Evolutionary conservation across 2,888 invertebrate species (phyloP).

Genomic region (Serrognathus titanus): DNA sequence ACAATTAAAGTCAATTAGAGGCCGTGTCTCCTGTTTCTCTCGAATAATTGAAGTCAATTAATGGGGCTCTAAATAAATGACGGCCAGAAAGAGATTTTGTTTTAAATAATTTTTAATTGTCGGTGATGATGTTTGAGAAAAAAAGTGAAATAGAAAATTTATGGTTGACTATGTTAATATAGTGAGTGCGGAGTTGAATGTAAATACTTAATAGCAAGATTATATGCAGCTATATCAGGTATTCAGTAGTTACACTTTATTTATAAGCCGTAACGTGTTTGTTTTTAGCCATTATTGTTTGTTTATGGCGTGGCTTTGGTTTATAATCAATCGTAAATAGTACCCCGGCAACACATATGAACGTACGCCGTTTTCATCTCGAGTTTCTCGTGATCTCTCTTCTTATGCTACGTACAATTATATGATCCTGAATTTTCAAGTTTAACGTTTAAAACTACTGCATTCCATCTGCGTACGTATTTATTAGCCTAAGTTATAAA

Average conservation of each 20-base stretch:
- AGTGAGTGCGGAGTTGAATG: conserved; percentile 14
- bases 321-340: conserved; percentile 26
- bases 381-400: background rate
- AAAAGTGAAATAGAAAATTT: no score
- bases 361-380: conserved; percentile 19
- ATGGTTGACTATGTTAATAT: no score
- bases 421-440: background rate
- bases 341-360: conserved; percentile 19
- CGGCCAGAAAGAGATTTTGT: no score
- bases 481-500: background rate
- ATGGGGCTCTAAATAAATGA: no score
- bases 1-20: no score
- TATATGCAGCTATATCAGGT: conserved; percentile 21
- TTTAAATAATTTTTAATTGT: no score
- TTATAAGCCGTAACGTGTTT: conserved; percentile 24
- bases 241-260: conserved; percentile 25
- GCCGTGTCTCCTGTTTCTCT: no score
- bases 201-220: conserved; percentile 19
- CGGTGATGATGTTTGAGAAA: no score
- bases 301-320: conserved; percentile 24
- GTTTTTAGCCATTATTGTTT: conserved; percentile 25
- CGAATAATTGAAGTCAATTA: no score
- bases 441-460: background rate
- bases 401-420: background rate
- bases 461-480: background rate